Evolutionary conservation across 2,113 vertebrate genomes (phyloP).

Genomic region (Glaucidium brasilianum): DNA sequence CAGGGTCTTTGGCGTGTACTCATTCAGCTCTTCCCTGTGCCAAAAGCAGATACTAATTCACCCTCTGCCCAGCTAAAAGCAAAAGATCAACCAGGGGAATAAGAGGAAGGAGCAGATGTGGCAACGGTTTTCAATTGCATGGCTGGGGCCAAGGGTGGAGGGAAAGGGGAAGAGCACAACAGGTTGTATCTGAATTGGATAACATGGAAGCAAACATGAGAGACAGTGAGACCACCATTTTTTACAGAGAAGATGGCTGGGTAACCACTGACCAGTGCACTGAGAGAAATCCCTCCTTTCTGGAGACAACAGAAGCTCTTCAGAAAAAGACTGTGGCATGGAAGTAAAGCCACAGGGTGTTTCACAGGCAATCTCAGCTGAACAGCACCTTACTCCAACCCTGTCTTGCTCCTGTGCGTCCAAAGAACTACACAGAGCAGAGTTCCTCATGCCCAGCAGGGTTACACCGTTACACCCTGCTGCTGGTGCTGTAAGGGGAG

Average conservation of each 20-base stretch:
- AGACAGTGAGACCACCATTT: background rate
- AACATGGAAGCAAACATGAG: background rate
- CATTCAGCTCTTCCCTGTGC: slow-evolving; percentile 78
- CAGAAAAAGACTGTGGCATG: background rate
- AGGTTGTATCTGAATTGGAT: rapidly evolving
- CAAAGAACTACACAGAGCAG: background rate
- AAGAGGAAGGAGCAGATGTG: background rate
- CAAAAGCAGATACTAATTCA: background rate
- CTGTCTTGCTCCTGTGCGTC: background rate
- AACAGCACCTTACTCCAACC: background rate
- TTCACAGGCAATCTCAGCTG: background rate
- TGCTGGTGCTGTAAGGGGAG: background rate
- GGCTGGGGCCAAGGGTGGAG: background rate
- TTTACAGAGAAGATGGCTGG: background rate
- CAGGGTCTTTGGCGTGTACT: slow-evolving; percentile 74
- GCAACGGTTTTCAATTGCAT: background rate
- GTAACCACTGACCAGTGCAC: background rate
- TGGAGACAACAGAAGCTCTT: background rate
- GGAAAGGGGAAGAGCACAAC: background rate
- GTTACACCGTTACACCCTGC: background rate
- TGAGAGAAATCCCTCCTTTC: background rate
- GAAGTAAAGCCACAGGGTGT: background rate
- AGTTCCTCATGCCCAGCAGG: background rate
- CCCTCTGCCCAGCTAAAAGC: background rate
- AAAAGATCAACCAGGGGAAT: background rate